phyloP scores from a whole-genome alignment of 2,113 vertebrate genomes.

The Sclerurus mexicanus region DNA sequence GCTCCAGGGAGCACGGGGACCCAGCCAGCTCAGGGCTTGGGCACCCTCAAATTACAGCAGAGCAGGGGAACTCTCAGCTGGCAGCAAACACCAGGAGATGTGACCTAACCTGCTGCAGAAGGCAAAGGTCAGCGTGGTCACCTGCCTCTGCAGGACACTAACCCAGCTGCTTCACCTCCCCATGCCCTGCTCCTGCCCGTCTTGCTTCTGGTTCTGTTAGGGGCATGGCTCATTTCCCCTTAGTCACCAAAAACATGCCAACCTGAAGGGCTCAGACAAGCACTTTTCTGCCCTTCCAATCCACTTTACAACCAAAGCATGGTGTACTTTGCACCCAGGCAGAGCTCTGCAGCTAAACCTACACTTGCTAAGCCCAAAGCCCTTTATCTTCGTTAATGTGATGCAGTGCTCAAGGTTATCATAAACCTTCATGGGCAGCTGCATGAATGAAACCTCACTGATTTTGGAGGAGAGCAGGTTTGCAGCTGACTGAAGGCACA shows the following conservation, averaged over 20 bases:
- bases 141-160: not conserved
- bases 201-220: not conserved
- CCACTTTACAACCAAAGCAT: not conserved
- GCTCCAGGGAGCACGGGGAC: not conserved
- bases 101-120: fast-evolving
- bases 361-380: not conserved
- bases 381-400: fast-evolving
- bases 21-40: fast-evolving
- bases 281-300: not conserved
- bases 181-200: fast-evolving
- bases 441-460: not conserved
- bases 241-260: not conserved
- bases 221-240: not conserved
- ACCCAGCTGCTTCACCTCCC: not conserved
- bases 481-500: not conserved
- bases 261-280: not conserved
- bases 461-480: not conserved
- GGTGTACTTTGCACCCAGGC: fast-evolving
- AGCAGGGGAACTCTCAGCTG: not conserved
- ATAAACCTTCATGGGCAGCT: not conserved
- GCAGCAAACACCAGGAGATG: not conserved
- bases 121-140: not conserved
- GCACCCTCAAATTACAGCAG: fast-evolving
- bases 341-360: not conserved
- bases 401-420: fast-evolving